Evolutionary conservation across 2,113 vertebrate species (phyloP).

Genomic region (Caloenas nicobarica): DNA sequence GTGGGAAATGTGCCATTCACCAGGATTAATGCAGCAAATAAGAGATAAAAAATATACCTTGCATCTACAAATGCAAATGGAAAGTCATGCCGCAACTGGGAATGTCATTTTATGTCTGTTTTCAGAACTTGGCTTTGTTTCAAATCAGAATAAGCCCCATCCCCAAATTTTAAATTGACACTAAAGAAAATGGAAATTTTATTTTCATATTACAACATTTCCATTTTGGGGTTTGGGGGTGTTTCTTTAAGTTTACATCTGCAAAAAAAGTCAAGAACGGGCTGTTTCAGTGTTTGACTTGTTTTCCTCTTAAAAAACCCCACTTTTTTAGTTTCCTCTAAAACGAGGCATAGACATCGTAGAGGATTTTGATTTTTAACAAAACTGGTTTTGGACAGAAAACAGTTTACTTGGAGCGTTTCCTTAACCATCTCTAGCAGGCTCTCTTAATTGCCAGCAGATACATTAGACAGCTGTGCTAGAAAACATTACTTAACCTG

Average conservation of each 20-base stretch:
- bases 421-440: not conserved
- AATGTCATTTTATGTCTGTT: not conserved
- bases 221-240: not conserved
- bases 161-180: not conserved
- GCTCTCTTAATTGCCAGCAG: not conserved
- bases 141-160: not conserved
- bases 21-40: slow-evolving; percentile 31
- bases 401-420: not conserved
- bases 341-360: not conserved
- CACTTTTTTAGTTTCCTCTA: not conserved
- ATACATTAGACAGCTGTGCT: not conserved
- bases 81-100: not conserved
- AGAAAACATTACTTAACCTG: not conserved
- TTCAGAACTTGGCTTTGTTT: not conserved
- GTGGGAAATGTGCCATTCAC: slow-evolving; percentile 44
- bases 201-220: not conserved
- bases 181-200: not conserved
- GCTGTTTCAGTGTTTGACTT: not conserved
- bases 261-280: not conserved
- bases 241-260: not conserved
- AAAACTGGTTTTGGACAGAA: not conserved
- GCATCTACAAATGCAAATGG: not conserved
- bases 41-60: slow-evolving; percentile 16
- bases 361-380: not conserved
- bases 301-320: not conserved